A percentile compares a stretch with the other conserved stretches of the same genome.
phyloP scores from a whole-genome alignment of 2,888 invertebrate genomes.

The Plagodis pulveraria region DNA sequence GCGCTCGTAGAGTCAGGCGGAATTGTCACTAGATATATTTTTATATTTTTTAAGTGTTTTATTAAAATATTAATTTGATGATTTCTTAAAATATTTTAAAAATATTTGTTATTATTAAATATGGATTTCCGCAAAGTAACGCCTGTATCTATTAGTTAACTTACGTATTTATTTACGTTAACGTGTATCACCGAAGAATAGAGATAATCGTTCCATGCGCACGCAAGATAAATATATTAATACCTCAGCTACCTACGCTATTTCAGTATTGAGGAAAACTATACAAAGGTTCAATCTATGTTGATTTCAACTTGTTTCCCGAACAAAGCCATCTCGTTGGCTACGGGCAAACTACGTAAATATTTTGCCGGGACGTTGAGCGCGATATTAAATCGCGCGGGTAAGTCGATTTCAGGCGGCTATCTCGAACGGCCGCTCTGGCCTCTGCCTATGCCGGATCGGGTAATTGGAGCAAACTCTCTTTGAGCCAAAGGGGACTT shows the following conservation, averaged over 20 bases:
- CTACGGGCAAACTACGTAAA: constrained; percentile 61
- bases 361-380: constrained; percentile 66
- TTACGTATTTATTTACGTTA: no score
- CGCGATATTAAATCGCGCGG: constrained; percentile 70
- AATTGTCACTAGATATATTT: no score
- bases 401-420: constrained; percentile 69
- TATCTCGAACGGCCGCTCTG: constrained; percentile 49
- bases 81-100: no score
- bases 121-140: no score
- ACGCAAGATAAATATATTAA: no score
- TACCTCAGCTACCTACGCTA: not conserved
- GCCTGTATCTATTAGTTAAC: no score
- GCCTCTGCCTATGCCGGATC: constrained; percentile 45
- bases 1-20: no score
- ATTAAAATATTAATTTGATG: no score
- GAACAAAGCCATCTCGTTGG: constrained; percentile 46
- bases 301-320: constrained; percentile 39
- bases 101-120: no score
- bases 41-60: no score
- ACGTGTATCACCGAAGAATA: no score
- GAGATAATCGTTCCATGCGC: no score
- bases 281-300: constrained; percentile 13
- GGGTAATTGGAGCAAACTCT: constrained; percentile 62
- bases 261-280: constrained; percentile 15
- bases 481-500: constrained; percentile 41